These are phyloP conservation scores for Pollenia angustigena DNA, from an alignment of 2,888 invertebrate species.

Conservation along the genomic window DNA sequence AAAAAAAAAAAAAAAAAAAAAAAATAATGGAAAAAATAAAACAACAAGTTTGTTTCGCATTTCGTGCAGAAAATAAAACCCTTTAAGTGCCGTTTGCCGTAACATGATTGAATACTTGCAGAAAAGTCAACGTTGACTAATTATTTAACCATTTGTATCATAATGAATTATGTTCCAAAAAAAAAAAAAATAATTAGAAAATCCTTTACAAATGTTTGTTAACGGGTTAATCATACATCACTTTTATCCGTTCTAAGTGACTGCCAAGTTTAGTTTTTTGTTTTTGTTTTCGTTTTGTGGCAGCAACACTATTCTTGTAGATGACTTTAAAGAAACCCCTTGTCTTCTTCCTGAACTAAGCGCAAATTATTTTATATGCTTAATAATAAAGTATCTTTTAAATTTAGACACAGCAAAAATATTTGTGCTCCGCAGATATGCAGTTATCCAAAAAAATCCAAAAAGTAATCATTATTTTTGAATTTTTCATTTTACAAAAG, in stretches of 20 bases:
- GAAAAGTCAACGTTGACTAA: too few species aligned
- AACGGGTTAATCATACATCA: background rate
- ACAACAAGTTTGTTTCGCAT: conserved; percentile 2
- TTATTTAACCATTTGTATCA: too few species aligned
- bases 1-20: conserved; percentile 1
- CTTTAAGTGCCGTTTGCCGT: background rate
- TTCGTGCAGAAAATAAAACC: conserved; percentile 5
- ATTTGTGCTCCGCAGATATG: too few species aligned
- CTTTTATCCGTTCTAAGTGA: background rate
- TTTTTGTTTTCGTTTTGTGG: background rate
- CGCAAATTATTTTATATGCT: too few species aligned
- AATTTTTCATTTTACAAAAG: background rate
- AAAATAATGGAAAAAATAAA: conserved; percentile 3
- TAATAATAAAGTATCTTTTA: too few species aligned
- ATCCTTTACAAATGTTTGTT: background rate
- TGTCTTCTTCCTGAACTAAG: too few species aligned
- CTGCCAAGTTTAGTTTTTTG: background rate
- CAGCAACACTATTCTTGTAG: too few species aligned
- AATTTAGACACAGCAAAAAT: too few species aligned
- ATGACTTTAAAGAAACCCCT: background rate
- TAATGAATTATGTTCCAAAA: too few species aligned
- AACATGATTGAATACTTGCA: background rate
- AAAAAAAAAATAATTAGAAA: too few species aligned
- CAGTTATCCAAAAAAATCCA: background rate
- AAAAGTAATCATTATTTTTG: background rate